These are phyloP conservation scores for Actinemys pallida DNA, from an alignment of 2,113 vertebrate species.

Conservation along the genomic window DNA sequence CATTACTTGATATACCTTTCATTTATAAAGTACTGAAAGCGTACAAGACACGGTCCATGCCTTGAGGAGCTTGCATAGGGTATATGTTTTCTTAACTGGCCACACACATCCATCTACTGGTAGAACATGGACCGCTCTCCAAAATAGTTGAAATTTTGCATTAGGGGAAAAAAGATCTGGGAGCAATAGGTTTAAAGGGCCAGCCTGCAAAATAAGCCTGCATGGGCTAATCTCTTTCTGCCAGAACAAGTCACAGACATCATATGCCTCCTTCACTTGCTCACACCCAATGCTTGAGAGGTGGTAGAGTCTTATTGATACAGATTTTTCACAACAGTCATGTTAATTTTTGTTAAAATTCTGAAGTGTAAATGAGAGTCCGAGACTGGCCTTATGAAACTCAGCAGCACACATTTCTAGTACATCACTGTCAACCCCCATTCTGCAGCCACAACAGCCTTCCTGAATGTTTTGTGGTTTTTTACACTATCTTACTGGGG, in stretches of 20 bases:
- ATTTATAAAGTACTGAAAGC: not conserved
- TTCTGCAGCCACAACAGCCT: not conserved
- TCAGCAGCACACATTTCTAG: not conserved
- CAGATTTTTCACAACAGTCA: not conserved
- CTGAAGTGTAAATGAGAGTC: not conserved
- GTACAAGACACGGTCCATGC: not conserved
- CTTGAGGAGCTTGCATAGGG: not conserved
- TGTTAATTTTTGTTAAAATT: not conserved
- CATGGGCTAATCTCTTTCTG: not conserved
- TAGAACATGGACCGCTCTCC: accelerated
- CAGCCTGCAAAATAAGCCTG: not conserved
- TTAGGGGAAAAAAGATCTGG: not conserved
- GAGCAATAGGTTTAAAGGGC: not conserved
- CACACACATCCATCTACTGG: not conserved
- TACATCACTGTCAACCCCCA: not conserved
- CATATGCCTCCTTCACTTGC: not conserved
- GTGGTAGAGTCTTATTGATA: not conserved
- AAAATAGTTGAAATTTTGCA: not conserved
- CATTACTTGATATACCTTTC: not conserved
- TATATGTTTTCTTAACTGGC: not conserved
- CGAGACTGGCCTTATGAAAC: not conserved
- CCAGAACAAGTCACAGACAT: not conserved
- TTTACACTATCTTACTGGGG: not conserved
- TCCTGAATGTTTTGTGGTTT: not conserved
- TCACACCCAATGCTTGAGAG: not conserved